phyloP scores from a whole-genome alignment of 2,888 invertebrate species.

The Andrena praecox region DNA sequence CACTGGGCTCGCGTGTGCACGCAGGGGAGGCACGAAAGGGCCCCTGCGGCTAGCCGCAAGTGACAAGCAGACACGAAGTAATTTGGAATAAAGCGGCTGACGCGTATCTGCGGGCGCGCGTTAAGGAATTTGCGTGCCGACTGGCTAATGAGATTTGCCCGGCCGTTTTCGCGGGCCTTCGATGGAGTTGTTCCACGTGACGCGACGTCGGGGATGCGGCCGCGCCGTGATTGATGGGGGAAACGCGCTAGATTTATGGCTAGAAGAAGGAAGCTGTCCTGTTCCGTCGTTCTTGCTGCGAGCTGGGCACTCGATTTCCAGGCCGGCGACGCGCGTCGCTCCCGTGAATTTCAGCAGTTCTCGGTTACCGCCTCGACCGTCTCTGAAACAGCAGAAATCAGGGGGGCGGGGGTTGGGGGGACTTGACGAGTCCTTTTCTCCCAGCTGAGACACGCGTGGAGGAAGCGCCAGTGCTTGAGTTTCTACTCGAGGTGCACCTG shows the following conservation, averaged over 20 bases:
- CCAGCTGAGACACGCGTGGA: no score
- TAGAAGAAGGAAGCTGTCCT: conserved; percentile 1
- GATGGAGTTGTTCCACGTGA: conserved; percentile 5
- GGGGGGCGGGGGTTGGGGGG: no score
- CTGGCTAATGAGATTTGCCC: conserved; percentile 15
- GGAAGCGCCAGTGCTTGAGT: no score
- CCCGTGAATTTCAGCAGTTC: neutral
- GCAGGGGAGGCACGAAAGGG: neutral
- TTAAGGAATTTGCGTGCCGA: conserved; percentile 17
- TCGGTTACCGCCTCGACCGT: no score
- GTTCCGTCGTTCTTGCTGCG: conserved; percentile 6
- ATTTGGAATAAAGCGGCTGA: conserved; percentile 30
- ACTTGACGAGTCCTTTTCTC: no score
- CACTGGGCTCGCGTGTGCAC: conserved; percentile 18
- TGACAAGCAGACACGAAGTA: conserved; percentile 27
- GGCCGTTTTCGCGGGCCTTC: neutral
- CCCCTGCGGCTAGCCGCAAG: conserved; percentile 64
- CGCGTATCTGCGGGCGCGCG: neutral
- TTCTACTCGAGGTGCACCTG: no score
- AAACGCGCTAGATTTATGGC: conserved; percentile 24
- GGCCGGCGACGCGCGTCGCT: neutral
- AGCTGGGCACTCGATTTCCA: neutral
- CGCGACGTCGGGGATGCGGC: conserved; percentile 9
- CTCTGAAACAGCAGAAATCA: no score
- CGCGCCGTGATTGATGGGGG: conserved; percentile 31